phyloP scores from a whole-genome alignment of 2,797 vertebrate species.

The Bradypus variegatus region DNA sequence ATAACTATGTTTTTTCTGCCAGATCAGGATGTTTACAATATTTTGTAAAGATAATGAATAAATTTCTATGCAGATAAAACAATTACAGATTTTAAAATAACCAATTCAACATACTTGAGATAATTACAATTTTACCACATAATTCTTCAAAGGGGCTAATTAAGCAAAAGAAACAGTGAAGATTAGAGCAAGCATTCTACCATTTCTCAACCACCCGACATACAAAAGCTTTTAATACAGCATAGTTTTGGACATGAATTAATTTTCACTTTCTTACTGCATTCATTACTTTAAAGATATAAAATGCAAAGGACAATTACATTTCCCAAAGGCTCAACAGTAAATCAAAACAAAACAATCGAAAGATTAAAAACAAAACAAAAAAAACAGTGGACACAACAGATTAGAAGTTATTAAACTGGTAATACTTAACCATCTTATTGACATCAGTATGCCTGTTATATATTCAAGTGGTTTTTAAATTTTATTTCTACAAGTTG shows the following conservation, averaged over 20 bases:
- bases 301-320: background rate
- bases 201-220: constrained; percentile 25
- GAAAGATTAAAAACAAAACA: background rate
- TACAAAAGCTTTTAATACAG: background rate
- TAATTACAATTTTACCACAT: constrained; percentile 49
- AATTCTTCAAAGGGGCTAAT: constrained; percentile 43
- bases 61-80: constrained; percentile 47
- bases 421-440: background rate
- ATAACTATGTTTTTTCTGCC: constrained; percentile 20
- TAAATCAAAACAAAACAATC: background rate
- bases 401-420: constrained; percentile 8
- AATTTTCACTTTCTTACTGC: background rate
- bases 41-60: constrained; percentile 46
- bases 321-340: background rate
- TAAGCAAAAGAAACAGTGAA: constrained; percentile 33
- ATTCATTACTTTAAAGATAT: background rate
- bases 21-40: constrained; percentile 39
- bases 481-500: background rate
- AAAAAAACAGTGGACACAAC: background rate
- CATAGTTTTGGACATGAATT: background rate
- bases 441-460: constrained; percentile 7
- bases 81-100: constrained; percentile 44
- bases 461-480: background rate
- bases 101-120: constrained; percentile 26
- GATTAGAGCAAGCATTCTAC: constrained; percentile 17